phyloP scores from a whole-genome alignment of 1,140 invertebrate genomes.

The Atopsyche davidsoni region DNA sequence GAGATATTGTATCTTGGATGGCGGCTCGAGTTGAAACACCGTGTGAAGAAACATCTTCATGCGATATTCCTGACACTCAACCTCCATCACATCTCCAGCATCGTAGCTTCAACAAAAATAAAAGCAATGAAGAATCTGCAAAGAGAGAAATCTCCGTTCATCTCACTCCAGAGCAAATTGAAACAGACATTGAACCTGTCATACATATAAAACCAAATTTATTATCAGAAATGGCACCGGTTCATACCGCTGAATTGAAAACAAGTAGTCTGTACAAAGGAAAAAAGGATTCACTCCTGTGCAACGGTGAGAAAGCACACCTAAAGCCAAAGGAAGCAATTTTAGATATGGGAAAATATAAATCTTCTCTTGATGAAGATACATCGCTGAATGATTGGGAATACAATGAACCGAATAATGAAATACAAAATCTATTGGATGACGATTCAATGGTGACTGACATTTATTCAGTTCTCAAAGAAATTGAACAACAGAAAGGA shows the following conservation, averaged over 20 bases:
- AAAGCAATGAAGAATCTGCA: too few relatives aligned
- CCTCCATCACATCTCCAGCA: too few relatives aligned
- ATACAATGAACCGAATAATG: slow-evolving; percentile 5
- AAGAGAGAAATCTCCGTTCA: not conserved
- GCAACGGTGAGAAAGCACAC: not conserved
- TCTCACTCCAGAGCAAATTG: slow-evolving; percentile 3
- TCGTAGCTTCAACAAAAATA: too few relatives aligned
- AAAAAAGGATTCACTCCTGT: not conserved
- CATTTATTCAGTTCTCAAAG: slow-evolving; percentile 47
- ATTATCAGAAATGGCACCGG: slow-evolving; percentile 1
- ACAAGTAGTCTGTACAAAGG: not conserved
- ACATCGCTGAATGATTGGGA: slow-evolving; percentile 4
- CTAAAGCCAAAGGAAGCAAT: slow-evolving; percentile 16
- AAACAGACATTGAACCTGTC: slow-evolving; percentile 19
- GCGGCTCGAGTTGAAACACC: slow-evolving; percentile 40
- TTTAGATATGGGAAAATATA: slow-evolving; percentile 9
- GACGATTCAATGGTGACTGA: slow-evolving; percentile 42
- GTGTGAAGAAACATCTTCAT: slow-evolving; percentile 20
- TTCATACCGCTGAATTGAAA: not conserved
- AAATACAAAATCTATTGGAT: slow-evolving; percentile 29
- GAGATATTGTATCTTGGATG: slow-evolving; percentile 48
- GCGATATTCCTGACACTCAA: slow-evolving; percentile 16
- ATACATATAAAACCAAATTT: slow-evolving; percentile 12
- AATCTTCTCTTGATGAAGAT: slow-evolving; percentile 1
- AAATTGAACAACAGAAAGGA: slow-evolving; percentile 36